Percentiles rank a stretch among this genome's conserved stretches.
Conservation (phyloP, 2,888 invertebrate species). For the Metacarcinus magister region DNA sequence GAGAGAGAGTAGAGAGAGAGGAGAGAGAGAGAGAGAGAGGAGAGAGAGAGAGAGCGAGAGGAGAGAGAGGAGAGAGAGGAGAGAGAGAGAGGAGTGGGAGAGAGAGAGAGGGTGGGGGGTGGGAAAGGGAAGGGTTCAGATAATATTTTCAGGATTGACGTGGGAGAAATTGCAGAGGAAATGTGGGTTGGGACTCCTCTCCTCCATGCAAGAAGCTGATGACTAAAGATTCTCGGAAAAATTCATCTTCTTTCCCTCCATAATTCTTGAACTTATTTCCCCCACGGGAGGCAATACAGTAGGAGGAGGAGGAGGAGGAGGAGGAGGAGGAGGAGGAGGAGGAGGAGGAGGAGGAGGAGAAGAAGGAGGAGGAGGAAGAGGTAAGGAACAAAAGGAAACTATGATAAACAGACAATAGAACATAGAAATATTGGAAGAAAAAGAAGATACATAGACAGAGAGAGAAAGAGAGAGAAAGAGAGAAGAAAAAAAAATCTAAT, state of each 20-base stretch:
- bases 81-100: neutral
- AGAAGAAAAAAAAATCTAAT: neutral
- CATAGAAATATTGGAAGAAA: neutral
- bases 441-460: neutral
- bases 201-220: neutral
- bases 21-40: neutral
- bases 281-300: neutral
- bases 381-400: neutral
- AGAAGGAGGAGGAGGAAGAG: neutral
- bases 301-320: conserved; percentile 42
- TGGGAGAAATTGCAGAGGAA: conserved; percentile 29
- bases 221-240: neutral
- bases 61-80: neutral
- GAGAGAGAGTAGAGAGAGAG: conserved; percentile 47
- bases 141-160: neutral
- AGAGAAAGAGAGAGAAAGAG: neutral
- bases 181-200: neutral
- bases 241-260: conserved; percentile 7
- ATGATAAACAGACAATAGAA: neutral
- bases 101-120: neutral
- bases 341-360: conserved; percentile 14
- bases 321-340: conserved; percentile 53
- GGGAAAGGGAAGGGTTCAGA: neutral
- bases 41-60: conserved; percentile 5
- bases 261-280: conserved; percentile 30